Percentiles rank a stretch among this genome's conserved stretches.
phyloP scores from a whole-genome alignment of 2,797 vertebrate species.

The Typhlichthys subterraneus region DNA sequence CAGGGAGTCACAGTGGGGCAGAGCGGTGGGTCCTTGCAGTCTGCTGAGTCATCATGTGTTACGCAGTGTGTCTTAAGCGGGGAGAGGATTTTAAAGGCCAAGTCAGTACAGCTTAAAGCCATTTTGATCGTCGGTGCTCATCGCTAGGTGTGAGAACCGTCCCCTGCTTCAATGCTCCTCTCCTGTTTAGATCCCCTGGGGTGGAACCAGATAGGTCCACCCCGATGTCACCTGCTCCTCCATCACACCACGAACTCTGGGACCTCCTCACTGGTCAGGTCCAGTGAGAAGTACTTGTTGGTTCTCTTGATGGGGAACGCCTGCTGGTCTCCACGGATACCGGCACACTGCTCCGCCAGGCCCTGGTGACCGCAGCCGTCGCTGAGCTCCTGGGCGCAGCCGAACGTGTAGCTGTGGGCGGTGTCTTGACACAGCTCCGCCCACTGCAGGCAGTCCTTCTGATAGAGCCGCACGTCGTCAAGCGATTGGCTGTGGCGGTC shows the following conservation, averaged over 20 bases:
- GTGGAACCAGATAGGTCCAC: constrained; percentile 6
- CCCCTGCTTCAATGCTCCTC: constrained; percentile 12
- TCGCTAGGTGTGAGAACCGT: constrained; percentile 36
- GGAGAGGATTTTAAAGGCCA: constrained; percentile 9
- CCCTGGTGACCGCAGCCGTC: constrained; percentile 84
- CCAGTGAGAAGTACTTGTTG: constrained; percentile 98
- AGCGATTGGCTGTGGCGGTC: constrained; percentile 97
- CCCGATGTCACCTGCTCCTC: constrained; percentile 7
- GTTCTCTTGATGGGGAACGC: constrained; percentile 91
- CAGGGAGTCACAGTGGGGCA: constrained; percentile 29
- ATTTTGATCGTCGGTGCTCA: constrained; percentile 18
- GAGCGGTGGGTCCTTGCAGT: constrained; percentile 20
- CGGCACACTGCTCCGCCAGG: constrained; percentile 86
- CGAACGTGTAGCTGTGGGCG: constrained; percentile 97
- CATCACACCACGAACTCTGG: constrained; percentile 94
- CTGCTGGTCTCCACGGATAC: constrained; percentile 83
- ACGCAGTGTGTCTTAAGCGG: constrained; percentile 4
- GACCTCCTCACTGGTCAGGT: constrained; percentile 91
- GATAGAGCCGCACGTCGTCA: constrained; percentile 93
- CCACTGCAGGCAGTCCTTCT: constrained; percentile 92
- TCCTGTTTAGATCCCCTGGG: constrained; percentile 35
- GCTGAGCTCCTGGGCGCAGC: constrained; percentile 88
- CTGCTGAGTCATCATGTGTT: constrained; percentile 17
- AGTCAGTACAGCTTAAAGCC: constrained; percentile 14
- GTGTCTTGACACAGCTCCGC: constrained; percentile 94